Percentiles rank a stretch among this genome's conserved stretches.
phyloP scores from a whole-genome alignment of 2,888 invertebrate genomes.

The Galerucella nymphaeae region DNA sequence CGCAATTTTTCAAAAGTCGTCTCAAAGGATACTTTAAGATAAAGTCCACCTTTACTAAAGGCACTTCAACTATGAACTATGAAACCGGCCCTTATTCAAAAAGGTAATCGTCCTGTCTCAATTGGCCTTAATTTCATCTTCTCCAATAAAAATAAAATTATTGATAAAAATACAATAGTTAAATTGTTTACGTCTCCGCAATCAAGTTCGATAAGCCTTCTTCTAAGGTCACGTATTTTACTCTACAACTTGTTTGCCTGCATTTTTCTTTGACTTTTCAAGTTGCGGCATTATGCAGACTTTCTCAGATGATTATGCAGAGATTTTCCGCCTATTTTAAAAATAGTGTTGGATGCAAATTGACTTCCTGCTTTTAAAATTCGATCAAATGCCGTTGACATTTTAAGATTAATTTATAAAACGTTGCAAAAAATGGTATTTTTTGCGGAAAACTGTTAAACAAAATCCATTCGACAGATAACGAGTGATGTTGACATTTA shows the following conservation, averaged over 20 bases:
- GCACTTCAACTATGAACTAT: too few species aligned
- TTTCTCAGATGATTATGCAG: conserved; percentile 9
- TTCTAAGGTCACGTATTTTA: conserved; percentile 31
- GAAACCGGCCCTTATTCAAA: too few species aligned
- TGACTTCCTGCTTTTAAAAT: background rate
- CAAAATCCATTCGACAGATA: too few species aligned
- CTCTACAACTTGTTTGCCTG: conserved; percentile 35
- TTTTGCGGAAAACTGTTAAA: too few species aligned
- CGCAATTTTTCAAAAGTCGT: too few species aligned
- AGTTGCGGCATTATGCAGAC: conserved; percentile 39
- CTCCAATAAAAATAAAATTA: conserved; percentile 19
- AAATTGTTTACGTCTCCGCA: conserved; percentile 48
- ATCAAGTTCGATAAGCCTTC: conserved; percentile 36
- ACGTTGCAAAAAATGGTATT: background rate
- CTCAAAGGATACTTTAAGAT: too few species aligned
- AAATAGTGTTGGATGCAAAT: conserved; percentile 2
- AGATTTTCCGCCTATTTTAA: conserved; percentile 5
- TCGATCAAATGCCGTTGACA: background rate
- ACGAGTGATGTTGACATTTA: too few species aligned
- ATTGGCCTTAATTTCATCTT: background rate
- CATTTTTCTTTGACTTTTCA: conserved; percentile 32
- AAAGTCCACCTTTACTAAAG: too few species aligned
- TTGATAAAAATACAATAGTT: conserved; percentile 34
- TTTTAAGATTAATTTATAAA: background rate
- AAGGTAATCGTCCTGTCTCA: too few species aligned